Evolutionary conservation across 2,797 vertebrate genomes (phyloP).

Genomic region (Prunella strophiata): DNA sequence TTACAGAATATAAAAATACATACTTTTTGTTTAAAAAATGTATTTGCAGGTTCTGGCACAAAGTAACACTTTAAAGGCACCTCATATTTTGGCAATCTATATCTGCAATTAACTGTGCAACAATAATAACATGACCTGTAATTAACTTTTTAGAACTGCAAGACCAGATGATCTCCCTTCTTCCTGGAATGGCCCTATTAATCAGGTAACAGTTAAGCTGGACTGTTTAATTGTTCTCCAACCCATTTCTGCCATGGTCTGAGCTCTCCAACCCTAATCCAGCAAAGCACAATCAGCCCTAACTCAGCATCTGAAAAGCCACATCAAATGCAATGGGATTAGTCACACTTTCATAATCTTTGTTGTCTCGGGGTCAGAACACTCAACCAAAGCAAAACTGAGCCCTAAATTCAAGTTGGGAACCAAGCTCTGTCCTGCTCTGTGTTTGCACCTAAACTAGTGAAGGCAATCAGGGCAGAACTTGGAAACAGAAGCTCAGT

Average conservation of each 20-base stretch:
- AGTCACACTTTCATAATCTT: neutral
- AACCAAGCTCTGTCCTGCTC: neutral
- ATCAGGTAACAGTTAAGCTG: neutral
- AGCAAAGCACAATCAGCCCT: conserved; percentile 1
- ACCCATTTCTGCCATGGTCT: neutral
- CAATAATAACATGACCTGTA: neutral
- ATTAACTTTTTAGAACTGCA: neutral
- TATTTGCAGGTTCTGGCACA: conserved; percentile 72
- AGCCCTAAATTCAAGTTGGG: neutral
- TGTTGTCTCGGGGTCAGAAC: neutral
- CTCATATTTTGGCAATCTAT: conserved; percentile 1
- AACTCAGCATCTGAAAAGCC: neutral
- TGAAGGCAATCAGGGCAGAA: neutral
- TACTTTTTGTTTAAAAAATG: conserved; percentile 73
- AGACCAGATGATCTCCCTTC: neutral
- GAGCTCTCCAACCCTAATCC: neutral
- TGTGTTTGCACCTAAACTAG: neutral
- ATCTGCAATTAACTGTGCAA: conserved; percentile 24
- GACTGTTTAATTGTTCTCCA: neutral
- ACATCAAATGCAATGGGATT: conserved; percentile 6
- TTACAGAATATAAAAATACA: conserved; percentile 83
- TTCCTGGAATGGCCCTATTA: neutral
- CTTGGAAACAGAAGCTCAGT: neutral
- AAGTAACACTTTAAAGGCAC: conserved; percentile 71
- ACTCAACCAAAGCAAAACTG: neutral